These are phyloP conservation scores for Thereva unica DNA, from an alignment of 2,888 invertebrate species.

Conservation along the genomic window DNA sequence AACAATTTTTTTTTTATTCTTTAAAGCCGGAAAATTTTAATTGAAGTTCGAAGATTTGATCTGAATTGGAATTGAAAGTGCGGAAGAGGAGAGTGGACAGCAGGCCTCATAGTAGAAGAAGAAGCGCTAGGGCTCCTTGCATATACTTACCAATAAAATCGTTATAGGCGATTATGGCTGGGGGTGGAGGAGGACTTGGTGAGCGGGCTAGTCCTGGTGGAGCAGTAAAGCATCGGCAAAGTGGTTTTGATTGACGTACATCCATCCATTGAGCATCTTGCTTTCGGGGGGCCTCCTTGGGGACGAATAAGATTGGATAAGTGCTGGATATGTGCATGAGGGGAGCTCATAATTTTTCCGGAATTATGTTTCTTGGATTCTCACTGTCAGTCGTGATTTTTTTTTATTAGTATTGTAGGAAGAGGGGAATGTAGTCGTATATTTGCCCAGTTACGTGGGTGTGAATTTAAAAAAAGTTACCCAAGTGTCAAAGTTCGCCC, in stretches of 20 bases:
- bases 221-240: background rate
- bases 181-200: background rate
- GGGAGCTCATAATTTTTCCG: too few relatives aligned
- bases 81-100: background rate
- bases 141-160: too few relatives aligned
- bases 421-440: too few relatives aligned
- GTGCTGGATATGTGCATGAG: background rate
- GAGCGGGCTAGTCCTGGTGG: background rate
- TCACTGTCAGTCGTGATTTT: too few relatives aligned
- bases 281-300: background rate
- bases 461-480: too few relatives aligned
- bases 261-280: conserved; percentile 18
- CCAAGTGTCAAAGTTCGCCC: too few relatives aligned
- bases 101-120: background rate
- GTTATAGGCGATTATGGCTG: background rate
- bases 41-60: background rate
- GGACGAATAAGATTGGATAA: conserved; percentile 27
- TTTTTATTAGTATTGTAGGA: too few relatives aligned
- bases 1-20: too few relatives aligned
- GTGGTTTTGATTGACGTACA: conserved; percentile 18
- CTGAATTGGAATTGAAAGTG: background rate
- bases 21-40: too few relatives aligned
- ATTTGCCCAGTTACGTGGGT: too few relatives aligned
- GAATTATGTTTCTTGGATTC: too few relatives aligned
- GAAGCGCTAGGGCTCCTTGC: background rate